Percentiles rank a stretch among this genome's conserved stretches.
Evolutionary conservation across 1,140 invertebrate genomes (phyloP).

Genomic region (Reticulitermes speratus): DNA sequence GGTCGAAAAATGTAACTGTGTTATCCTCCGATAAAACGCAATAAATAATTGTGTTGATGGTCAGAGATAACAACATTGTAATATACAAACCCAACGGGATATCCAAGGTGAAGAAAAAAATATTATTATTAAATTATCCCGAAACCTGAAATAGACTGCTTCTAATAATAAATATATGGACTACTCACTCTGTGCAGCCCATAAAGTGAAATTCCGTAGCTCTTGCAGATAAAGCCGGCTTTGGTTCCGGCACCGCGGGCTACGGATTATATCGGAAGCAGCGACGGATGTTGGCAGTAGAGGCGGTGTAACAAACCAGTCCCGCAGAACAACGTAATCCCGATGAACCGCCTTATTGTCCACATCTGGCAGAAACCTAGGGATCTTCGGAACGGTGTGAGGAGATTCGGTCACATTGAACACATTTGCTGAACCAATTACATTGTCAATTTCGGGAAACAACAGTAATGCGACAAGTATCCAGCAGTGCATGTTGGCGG

Average conservation of each 20-base stretch:
- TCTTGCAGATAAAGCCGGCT: conserved; percentile 39
- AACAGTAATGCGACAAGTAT: background rate
- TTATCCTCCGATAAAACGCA: too few species aligned
- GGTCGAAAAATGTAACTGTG: too few species aligned
- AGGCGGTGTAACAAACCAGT: background rate
- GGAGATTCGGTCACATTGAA: background rate
- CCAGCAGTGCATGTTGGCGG: background rate
- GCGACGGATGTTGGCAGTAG: conserved; percentile 27
- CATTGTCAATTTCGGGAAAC: too few species aligned
- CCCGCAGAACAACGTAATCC: background rate
- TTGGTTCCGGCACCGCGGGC: conserved; percentile 41
- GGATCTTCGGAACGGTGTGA: background rate
- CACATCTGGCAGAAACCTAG: background rate
- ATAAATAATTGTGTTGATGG: too few species aligned
- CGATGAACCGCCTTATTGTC: background rate
- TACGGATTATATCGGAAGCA: conserved; percentile 35
- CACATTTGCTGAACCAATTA: background rate
- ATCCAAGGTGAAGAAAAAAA: too few species aligned
- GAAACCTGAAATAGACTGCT: too few species aligned
- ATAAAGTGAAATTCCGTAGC: conserved; percentile 41
- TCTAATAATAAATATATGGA: background rate
- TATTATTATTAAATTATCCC: too few species aligned
- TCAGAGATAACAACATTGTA: too few species aligned
- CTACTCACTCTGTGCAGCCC: conserved; percentile 44
- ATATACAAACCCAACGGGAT: too few species aligned